Evolutionary conservation across 2,888 invertebrate genomes (phyloP).

Genomic region (Drosophila mettleri): DNA sequence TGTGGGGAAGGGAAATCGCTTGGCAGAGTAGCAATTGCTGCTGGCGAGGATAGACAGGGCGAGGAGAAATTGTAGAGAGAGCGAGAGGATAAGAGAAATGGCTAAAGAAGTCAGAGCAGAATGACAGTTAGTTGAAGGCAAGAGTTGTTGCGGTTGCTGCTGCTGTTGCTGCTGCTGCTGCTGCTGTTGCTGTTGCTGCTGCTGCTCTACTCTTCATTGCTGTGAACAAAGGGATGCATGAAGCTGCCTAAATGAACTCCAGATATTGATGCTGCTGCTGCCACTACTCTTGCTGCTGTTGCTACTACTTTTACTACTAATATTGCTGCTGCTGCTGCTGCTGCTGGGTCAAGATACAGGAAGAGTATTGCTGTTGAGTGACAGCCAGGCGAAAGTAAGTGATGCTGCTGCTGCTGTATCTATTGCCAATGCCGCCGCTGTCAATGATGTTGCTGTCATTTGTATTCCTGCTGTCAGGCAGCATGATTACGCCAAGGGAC

Average conservation of each 20-base stretch:
- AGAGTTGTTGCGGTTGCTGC: background rate
- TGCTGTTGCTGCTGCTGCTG: background rate
- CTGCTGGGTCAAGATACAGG: background rate
- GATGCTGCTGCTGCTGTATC: background rate
- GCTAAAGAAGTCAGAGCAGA: background rate
- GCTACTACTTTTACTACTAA: background rate
- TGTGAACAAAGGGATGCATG: background rate
- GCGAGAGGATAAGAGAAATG: background rate
- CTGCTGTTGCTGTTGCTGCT: background rate
- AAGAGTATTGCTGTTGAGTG: background rate
- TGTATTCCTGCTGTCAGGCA: background rate
- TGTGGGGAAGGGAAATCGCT: too few relatives aligned
- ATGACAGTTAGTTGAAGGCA: background rate
- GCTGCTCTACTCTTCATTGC: background rate
- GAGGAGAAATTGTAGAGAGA: too few relatives aligned
- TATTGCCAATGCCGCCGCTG: background rate
- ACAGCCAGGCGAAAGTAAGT: background rate
- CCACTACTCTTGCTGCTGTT: background rate
- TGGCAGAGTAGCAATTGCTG: too few relatives aligned
- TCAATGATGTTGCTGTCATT: constrained; percentile 2
- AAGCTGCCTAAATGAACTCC: background rate
- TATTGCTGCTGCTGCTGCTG: background rate
- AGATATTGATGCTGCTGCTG: constrained; percentile 1
- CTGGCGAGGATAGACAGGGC: too few relatives aligned
- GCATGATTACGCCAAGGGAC: background rate